Conservation (phyloP, 2,888 invertebrate species). For the Noctua pronuba region DNA sequence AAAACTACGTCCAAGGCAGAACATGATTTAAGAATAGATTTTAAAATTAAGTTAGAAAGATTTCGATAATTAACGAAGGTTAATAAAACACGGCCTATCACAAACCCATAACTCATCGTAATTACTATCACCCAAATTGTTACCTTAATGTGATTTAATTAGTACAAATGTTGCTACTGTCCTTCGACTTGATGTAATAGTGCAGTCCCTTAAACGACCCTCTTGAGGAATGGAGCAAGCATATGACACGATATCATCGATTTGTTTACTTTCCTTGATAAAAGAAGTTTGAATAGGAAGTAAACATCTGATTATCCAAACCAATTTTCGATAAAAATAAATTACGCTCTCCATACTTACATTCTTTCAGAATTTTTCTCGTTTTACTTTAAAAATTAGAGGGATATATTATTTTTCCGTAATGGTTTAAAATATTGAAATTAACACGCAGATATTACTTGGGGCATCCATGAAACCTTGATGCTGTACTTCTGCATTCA, state of each 20-base stretch:
- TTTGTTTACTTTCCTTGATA: neutral
- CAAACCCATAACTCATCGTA: neutral
- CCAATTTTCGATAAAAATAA: no score
- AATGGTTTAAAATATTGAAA: no score
- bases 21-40: neutral
- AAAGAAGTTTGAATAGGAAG: no score
- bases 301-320: no score
- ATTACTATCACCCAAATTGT: neutral
- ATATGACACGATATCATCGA: constrained; percentile 23
- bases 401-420: no score
- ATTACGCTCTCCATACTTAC: no score
- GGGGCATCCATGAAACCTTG: no score
- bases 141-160: constrained; percentile 33
- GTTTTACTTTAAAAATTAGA: no score
- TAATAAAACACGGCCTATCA: neutral
- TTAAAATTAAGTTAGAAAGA: neutral
- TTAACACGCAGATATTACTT: no score
- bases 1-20: neutral
- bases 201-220: neutral
- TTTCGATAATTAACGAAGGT: neutral
- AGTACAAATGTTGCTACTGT: neutral
- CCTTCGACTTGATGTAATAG: constrained; percentile 19
- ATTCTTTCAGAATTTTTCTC: no score
- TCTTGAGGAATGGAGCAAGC: neutral
- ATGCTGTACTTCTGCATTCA: no score